Percentiles rank a stretch among this genome's conserved stretches.
These are phyloP conservation scores for Eulemur rubriventer DNA, from an alignment of 2,797 vertebrate genomes.

Conservation along the genomic window DNA sequence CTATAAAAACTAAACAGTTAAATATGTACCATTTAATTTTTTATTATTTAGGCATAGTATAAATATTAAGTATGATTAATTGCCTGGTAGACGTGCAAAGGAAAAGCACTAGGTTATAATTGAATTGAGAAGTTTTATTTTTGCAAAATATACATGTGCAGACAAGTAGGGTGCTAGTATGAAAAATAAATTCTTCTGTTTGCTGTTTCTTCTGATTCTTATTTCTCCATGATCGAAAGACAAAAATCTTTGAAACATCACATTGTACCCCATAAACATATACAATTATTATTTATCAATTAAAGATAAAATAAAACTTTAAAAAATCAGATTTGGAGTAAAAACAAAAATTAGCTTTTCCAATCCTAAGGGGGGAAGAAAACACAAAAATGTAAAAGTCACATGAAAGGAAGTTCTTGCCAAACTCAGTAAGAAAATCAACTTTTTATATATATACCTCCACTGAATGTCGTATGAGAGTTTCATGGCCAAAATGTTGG, in stretches of 20 bases:
- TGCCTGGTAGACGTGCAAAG: background rate
- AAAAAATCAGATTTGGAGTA: background rate
- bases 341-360: background rate
- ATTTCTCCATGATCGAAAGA: background rate
- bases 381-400: background rate
- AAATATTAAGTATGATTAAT: background rate
- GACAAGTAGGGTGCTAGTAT: background rate
- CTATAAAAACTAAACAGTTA: background rate
- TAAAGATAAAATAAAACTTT: background rate
- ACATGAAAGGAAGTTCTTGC: background rate
- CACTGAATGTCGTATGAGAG: background rate
- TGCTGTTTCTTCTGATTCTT: background rate
- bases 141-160: background rate
- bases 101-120: background rate
- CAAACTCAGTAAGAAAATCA: conserved; percentile 25
- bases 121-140: background rate
- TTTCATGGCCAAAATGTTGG: background rate
- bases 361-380: background rate
- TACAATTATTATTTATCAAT: background rate
- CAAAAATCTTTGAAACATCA: background rate
- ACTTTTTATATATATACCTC: background rate
- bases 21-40: background rate
- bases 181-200: background rate
- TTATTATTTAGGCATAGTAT: background rate
- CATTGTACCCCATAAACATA: background rate